Evolutionary conservation across 2,888 invertebrate species (phyloP), one percentile per base, ranked within the genome.

Genomic region (Drosophila percnosoma): DNA sequence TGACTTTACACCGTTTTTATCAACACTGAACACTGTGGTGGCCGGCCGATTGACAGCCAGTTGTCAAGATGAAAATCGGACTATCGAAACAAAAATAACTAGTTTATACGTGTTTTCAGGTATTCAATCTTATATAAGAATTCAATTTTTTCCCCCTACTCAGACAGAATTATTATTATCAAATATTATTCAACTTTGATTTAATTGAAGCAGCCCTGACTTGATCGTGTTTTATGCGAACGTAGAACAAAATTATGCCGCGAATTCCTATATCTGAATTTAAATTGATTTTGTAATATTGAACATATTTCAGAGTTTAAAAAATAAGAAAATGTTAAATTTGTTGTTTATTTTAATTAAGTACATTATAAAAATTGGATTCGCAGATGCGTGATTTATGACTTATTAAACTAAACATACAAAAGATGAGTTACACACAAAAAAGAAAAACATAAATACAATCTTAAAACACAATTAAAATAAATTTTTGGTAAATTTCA

Each of bases 401-500:
- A 15, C 15, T 57, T 21, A 31, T 21, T 31, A 24, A 52, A 4
- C 8, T 40, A n/a, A 29, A 72, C 58, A 63, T 29, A 60, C 27
- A 29, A 55, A 34, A 58, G 53, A 61, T 11, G 1, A n/a, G 13
- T 31, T 36, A 59, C 36, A 15, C 36, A 36, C 13, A 38, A 34
- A 36, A 38, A n/a, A 7, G n/a, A n/a, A n/a, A 57, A 31, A 58
- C 15, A 64, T 10, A 67, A 27, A 52, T 24, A 45, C 15, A 31
- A 29, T 55, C 21, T 54, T 7, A 53, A 27, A 36, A 52, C 21
- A 38, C 18, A 60, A 21, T 34, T 73, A 70, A 54, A 88, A 82
- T 33, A 87, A 73, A 4, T 61, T 54, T 40, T 83, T 88, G 13
- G 84, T 84, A 48, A 83, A 58, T 63, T 83, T 73, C n/a, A 88